These are phyloP conservation scores for Okamejei kenojei DNA, from an alignment of 2,797 vertebrate species.

Conservation along the genomic window DNA sequence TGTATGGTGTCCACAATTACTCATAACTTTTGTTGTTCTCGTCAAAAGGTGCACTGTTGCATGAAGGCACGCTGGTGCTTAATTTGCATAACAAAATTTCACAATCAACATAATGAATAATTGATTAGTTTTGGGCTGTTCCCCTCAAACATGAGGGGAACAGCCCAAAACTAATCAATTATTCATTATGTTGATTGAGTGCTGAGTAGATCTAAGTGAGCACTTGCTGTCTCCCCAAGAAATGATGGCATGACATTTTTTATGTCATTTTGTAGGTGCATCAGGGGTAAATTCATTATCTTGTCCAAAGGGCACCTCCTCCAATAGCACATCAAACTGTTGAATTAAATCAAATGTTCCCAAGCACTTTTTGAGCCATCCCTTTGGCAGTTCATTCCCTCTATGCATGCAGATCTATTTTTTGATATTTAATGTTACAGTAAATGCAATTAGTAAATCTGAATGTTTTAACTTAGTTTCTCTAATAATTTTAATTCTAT, in stretches of 20 bases:
- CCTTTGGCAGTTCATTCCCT: not conserved
- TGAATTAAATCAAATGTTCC: not conserved
- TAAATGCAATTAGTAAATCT: not conserved
- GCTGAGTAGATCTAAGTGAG: not conserved
- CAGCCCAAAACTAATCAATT: no score
- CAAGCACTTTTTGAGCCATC: not conserved
- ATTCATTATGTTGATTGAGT: no score
- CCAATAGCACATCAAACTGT: not conserved
- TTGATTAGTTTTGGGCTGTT: not conserved
- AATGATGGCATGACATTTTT: not conserved
- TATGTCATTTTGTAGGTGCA: not conserved
- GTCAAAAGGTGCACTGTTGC: not conserved
- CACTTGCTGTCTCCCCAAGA: no score
- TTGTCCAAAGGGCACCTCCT: not conserved
- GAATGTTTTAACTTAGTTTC: not conserved
- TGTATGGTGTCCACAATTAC: not conserved
- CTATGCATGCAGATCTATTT: not conserved
- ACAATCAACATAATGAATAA: not conserved
- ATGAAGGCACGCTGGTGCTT: not conserved
- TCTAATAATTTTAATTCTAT: no score
- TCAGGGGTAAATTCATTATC: not conserved
- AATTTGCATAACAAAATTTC: not conserved
- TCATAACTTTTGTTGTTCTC: not conserved
- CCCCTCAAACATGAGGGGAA: no score
- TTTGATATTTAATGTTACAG: not conserved